Base-by-base conservation (phyloP, 2,113 vertebrate species). In the Thryonomys swinderianus region DNA sequence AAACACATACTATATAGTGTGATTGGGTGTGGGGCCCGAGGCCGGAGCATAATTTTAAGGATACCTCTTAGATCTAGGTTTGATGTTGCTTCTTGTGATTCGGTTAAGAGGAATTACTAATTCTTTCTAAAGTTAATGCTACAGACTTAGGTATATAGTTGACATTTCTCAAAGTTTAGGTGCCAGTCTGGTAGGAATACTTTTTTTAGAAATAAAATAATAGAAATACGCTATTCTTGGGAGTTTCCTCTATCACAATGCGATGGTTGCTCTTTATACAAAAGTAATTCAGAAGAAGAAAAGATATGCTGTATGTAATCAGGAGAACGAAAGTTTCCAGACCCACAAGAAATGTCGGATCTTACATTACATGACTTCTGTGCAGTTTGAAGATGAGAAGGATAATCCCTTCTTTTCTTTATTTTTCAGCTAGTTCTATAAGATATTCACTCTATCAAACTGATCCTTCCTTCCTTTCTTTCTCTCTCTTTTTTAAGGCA, bases 131-230 rank as follows among this genome's bases (percentile, higher is more conserved):
- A 40, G 88, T 82, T 96, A 48, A 57, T 81, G n/a, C 67, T 51
- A 45, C 42, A 79, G 74, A 74, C 13, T 0, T 59, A 87, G 45
- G 34, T 78, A 40, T 76, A 25, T 45, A n/a, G 85, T 64, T 80
- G 93, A 55, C 71, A 84, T 1, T 76, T 94, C 20, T 53, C 32
- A 59, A 85, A 95, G 66, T 82, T 83, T 64, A 64, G 53, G 21
- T 86, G 84, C 42, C 64, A 57, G 83, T 87, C 40, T 95, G 27
- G 2, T 78, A 81, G 85, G n/a, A 67, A 64, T 82, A 42, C 6
- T 80, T 85, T 93, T 94, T 57, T 57, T 85, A 76, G 79, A 91
- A 81, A 88, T 94, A 32, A n/a, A n/a, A n/a, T n/a, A n/a, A n/a
- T 85, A 76, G 79, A 91, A 81, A 88, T 94, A 32, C 48, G 59